Base-by-base conservation (phyloP, 2,113 vertebrate species). In the Eudyptes chrysolophus region DNA sequence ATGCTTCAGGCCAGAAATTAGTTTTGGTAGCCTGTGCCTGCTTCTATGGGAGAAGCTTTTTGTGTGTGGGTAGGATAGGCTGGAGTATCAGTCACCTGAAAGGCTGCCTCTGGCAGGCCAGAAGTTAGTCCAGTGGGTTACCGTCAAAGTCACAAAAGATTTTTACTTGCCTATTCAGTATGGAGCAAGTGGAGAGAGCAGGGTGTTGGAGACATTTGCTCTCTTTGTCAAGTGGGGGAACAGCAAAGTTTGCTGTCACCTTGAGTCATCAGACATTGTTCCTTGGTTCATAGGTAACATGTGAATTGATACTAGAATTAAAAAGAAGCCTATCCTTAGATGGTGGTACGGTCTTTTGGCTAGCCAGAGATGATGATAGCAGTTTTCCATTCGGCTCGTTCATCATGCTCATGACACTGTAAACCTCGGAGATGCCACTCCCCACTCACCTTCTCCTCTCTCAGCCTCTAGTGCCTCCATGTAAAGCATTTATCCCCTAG, bases 391-490 rank as follows among this genome's bases (percentile, higher is more conserved):
- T 76, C 25, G 16, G 12, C 5, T 60, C 0, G 0, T 69, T 81
- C 15, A 54, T 75, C 24, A 10, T 13, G 5, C 15, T 86, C 6
- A 10, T 52, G 61, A 32, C 42, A 52, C 5, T 52, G 15, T 36
- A 88, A 78, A 78, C 32, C 11, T 88, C 9, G 38, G 65, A 84
- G 57, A 71, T 66, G 19, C 13, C 20, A 32, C 7, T 84, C 34
- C 11, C 25, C 4, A 12, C 44, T 77, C 0, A 0, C 19, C 66
- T 71, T 48, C 32, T 58, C 5, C 18, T 60, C 32, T 58, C 14
- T 65, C 44, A 69, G 32, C 29, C 46, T 85, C 34, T 42, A 21
- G 18, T 1, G 6, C 57, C 17, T 84, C 40, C 0, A 0, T 48
- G 60, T 42, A 85, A 92, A 82, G 64, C 44, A 32, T 25, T 88